These are phyloP conservation scores for Mycetomoellerius zeteki DNA, from an alignment of 1,140 invertebrate genomes.

Conservation along the genomic window DNA sequence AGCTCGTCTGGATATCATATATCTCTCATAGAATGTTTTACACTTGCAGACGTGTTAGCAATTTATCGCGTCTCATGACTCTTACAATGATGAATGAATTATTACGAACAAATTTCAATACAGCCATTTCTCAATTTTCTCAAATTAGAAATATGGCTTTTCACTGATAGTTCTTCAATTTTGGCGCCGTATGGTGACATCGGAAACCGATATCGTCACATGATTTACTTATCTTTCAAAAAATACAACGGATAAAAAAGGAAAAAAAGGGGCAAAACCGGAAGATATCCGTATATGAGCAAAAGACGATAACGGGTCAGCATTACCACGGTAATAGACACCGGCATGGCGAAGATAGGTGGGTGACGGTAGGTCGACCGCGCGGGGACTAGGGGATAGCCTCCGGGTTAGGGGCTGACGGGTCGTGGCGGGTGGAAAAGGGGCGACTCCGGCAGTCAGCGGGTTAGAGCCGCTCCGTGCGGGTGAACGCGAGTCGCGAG, in stretches of 20 bases:
- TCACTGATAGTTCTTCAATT: background rate
- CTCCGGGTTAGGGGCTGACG: constrained; percentile 80
- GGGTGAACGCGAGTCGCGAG: constrained; percentile 66
- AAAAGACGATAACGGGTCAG: constrained; percentile 22
- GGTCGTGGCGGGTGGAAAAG: constrained; percentile 81
- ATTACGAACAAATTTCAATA: background rate
- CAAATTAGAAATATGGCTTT: background rate
- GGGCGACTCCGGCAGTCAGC: constrained; percentile 84
- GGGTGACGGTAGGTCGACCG: constrained; percentile 69
- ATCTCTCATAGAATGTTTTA: background rate
- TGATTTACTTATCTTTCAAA: background rate
- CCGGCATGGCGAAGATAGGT: constrained; percentile 46
- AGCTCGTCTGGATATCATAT: background rate
- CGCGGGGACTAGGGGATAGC: constrained; percentile 69
- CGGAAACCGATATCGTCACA: constrained; percentile 27
- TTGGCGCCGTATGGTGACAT: background rate
- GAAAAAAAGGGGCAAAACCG: background rate
- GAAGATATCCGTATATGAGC: background rate
- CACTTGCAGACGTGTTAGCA: background rate
- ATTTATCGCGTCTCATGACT: background rate
- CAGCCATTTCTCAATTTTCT: background rate
- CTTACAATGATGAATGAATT: background rate
- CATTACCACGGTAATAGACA: constrained; percentile 50
- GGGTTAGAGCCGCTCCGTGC: constrained; percentile 82
- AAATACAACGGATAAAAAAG: background rate